phyloP scores from a whole-genome alignment of 64 coral and sea anemone species.

The Stichodactyla mertensii region DNA sequence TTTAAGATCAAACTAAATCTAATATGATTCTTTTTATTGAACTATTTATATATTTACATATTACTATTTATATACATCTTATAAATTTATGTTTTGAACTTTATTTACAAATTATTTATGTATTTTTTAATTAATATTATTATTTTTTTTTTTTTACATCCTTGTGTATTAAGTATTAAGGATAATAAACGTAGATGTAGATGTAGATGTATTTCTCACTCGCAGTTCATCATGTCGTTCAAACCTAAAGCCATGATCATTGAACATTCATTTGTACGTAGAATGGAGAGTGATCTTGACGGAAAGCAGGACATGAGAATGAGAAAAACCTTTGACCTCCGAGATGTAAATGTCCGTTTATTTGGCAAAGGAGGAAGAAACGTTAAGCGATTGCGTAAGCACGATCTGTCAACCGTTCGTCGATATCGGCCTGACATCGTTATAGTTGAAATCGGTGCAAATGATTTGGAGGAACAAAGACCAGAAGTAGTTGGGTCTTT shows the following conservation, averaged over 20 bases:
- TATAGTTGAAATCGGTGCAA: not conserved
- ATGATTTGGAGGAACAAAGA: not conserved
- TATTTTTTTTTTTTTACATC: too few species aligned
- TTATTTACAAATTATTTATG: too few species aligned
- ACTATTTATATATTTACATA: too few species aligned
- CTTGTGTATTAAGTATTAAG: too few species aligned
- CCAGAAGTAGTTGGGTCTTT: not conserved
- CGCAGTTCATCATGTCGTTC: not conserved
- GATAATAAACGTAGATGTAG: too few species aligned
- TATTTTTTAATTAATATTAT: too few species aligned
- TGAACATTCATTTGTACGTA: not conserved
- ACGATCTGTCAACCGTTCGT: not conserved
- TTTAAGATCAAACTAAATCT: too few species aligned
- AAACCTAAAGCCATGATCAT: not conserved
- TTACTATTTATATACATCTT: too few species aligned
- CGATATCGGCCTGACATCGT: constrained; percentile 1
- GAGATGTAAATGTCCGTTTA: not conserved
- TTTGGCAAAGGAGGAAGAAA: not conserved
- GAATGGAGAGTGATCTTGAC: not conserved
- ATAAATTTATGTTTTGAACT: too few species aligned
- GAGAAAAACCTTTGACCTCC: not conserved
- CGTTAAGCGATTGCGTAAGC: not conserved
- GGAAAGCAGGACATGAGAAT: not conserved
- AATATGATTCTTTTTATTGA: too few species aligned
- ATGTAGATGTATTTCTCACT: too few species aligned